Percentiles rank a stretch among this genome's conserved stretches.
Conservation (phyloP, 2,797 vertebrate species). For the Ptychobarbus kaznakovi region DNA sequence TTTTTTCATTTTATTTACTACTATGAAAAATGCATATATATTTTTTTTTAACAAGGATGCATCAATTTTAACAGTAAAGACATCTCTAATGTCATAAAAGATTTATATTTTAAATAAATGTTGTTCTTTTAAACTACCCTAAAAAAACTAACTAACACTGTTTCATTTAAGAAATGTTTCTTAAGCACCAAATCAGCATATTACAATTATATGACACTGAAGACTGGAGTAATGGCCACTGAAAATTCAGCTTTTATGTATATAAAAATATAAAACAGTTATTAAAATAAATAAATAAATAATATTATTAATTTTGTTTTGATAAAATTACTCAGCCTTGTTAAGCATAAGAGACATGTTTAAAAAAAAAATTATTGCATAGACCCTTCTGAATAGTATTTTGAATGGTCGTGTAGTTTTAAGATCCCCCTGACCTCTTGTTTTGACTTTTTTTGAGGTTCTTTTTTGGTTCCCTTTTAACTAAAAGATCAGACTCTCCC, state of each 20-base stretch:
- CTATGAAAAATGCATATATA: neutral
- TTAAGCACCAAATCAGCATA: neutral
- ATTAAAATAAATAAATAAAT: neutral
- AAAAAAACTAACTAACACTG: neutral
- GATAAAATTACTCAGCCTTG: neutral
- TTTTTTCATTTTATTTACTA: neutral
- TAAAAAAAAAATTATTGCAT: too few species aligned
- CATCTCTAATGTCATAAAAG: neutral
- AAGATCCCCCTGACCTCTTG: neutral
- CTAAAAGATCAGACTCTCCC: neutral
- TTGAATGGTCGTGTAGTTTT: neutral
- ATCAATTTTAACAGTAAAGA: neutral
- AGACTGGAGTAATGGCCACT: neutral
- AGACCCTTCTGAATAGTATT: neutral
- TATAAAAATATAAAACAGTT: neutral
- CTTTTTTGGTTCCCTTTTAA: neutral
- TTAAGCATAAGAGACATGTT: neutral
- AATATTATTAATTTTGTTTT: conserved; percentile 1
- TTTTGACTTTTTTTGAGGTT: neutral
- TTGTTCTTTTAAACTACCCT: neutral
- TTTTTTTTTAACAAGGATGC: neutral
- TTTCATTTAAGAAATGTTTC: neutral
- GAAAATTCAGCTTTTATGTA: neutral
- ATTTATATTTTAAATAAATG: neutral
- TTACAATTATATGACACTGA: neutral